phyloP scores from a whole-genome alignment of 2,797 vertebrate genomes.

The Chiloscyllium punctatum region DNA sequence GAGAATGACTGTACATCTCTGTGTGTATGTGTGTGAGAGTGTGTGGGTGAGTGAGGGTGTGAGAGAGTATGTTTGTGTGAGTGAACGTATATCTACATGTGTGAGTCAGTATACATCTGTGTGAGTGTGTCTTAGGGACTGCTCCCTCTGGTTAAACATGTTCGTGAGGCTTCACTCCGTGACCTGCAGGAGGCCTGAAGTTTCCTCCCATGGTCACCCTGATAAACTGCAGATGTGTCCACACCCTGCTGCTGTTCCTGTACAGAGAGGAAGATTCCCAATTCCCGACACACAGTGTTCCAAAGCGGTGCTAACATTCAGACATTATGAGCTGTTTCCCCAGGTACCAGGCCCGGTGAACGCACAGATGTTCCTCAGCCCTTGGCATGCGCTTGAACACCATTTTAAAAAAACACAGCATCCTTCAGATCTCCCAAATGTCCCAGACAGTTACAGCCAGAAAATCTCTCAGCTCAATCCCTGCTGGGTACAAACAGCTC shows the following conservation, averaged over 20 bases:
- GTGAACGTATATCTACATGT: too few relatives aligned
- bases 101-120: not conserved
- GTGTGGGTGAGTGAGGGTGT: too few relatives aligned
- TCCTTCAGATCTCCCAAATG: too few relatives aligned
- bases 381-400: not conserved
- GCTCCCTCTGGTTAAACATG: not conserved
- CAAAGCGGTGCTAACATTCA: not conserved
- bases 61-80: too few relatives aligned
- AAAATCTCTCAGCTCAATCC: too few relatives aligned
- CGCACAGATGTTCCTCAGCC: not conserved
- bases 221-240: not conserved
- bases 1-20: too few relatives aligned
- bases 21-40: too few relatives aligned
- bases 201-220: not conserved
- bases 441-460: too few relatives aligned
- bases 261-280: not conserved
- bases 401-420: too few relatives aligned
- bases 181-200: not conserved
- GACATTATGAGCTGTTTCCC: not conserved
- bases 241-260: not conserved
- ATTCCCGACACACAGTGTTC: not conserved
- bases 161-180: not conserved
- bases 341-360: not conserved
- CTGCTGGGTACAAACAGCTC: not conserved
- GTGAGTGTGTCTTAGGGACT: not conserved